phyloP scores from a whole-genome alignment of 64 coral and sea anemone species.

The Trachythela sp. region DNA sequence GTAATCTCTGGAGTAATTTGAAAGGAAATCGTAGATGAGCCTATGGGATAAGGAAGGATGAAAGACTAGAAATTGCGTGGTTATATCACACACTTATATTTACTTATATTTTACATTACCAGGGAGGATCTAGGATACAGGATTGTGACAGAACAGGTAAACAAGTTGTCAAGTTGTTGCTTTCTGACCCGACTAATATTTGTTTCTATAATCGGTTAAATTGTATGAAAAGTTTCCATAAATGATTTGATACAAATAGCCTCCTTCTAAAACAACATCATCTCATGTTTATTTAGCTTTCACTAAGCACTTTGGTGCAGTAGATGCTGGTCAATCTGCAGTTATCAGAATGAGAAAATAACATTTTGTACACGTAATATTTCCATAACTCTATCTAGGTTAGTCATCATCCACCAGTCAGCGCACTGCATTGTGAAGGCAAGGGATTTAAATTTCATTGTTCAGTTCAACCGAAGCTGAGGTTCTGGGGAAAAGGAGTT shows the following conservation, averaged over 20 bases:
- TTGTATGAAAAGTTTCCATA: not conserved
- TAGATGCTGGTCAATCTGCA: too few species aligned
- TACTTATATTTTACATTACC: not conserved
- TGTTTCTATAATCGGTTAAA: not conserved
- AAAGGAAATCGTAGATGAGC: not conserved
- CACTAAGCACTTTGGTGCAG: too few species aligned
- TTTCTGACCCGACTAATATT: too few species aligned
- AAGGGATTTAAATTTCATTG: conserved; percentile 89
- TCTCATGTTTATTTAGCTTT: too few species aligned
- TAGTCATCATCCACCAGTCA: conserved; percentile 96
- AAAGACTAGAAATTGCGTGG: not conserved
- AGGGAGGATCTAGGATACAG: conserved; percentile 90
- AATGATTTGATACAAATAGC: too few species aligned
- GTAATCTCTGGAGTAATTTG: not conserved
- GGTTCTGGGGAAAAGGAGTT: conserved; percentile 99
- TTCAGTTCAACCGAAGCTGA: conserved; percentile 94
- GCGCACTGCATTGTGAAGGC: conserved; percentile 66
- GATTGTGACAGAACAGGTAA: conserved; percentile 85
- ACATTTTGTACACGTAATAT: too few species aligned
- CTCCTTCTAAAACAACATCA: too few species aligned
- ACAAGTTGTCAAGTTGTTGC: too few species aligned
- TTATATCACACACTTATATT: not conserved
- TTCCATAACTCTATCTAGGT: too few species aligned
- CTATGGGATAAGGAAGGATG: not conserved
- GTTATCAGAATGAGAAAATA: too few species aligned